Conservation (phyloP, 2,113 vertebrate species). For the Ptychochromis oligacanthus region DNA sequence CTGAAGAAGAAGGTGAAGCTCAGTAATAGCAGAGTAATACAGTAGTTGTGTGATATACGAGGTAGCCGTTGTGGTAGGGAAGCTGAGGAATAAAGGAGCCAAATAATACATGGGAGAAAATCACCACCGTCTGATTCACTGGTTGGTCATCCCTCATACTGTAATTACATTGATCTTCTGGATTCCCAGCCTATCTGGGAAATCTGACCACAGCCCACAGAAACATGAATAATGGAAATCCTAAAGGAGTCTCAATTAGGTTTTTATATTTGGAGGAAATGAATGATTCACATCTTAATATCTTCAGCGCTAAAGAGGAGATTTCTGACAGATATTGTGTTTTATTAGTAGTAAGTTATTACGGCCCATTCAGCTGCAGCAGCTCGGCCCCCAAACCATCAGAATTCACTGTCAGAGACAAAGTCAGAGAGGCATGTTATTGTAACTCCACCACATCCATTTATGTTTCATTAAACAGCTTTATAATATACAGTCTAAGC, state of each 20-base stretch:
- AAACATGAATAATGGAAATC: conserved; percentile 60
- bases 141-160: conserved; percentile 46
- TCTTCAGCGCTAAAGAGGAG: conserved; percentile 37
- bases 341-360: conserved; percentile 47
- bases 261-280: conserved; percentile 46
- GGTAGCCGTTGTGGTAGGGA: neutral
- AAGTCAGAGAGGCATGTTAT: conserved; percentile 58
- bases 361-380: neutral
- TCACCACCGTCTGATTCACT: conserved; percentile 23
- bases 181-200: conserved; percentile 13
- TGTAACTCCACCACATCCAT: conserved; percentile 60
- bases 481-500: conserved; percentile 53
- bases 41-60: conserved; percentile 49
- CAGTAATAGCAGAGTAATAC: conserved; percentile 22
- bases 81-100: conserved; percentile 26
- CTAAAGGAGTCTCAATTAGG: conserved; percentile 47
- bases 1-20: conserved; percentile 40
- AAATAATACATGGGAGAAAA: conserved; percentile 46
- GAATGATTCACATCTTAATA: conserved; percentile 64
- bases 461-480: conserved; percentile 73
- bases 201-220: conserved; percentile 10
- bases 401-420: conserved; percentile 5
- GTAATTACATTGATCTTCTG: conserved; percentile 56
- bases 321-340: conserved; percentile 39
- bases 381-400: conserved; percentile 6